Conservation (phyloP, 2,888 invertebrate genomes). For the Drosophila siamana region DNA sequence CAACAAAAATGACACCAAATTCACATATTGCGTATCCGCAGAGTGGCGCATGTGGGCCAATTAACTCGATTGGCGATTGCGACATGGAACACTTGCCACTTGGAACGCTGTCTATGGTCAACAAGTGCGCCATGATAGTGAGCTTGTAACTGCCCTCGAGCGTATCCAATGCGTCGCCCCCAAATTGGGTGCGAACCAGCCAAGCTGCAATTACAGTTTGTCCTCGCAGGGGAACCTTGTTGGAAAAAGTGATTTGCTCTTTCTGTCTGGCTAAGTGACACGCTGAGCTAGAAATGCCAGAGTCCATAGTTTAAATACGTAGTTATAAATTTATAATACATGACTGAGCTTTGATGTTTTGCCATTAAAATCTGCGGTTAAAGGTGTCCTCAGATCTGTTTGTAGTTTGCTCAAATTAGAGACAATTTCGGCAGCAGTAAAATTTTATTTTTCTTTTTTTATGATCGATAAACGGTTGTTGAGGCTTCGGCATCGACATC, state of each 20-base stretch:
- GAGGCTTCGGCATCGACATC: too few relatives aligned
- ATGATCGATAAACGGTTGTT: slow-evolving; percentile 25
- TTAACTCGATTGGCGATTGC: slow-evolving; percentile 54
- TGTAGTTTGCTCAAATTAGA: background rate
- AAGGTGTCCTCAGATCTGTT: background rate
- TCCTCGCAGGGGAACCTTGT: slow-evolving; percentile 34
- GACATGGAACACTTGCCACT: slow-evolving; percentile 33
- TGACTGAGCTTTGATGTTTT: slow-evolving; percentile 20
- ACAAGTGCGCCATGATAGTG: slow-evolving; percentile 76
- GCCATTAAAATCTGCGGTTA: background rate
- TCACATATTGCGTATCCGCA: slow-evolving; percentile 42
- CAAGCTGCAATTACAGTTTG: slow-evolving; percentile 14
- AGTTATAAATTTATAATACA: slow-evolving; percentile 7
- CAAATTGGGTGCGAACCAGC: slow-evolving; percentile 19
- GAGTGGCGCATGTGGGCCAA: slow-evolving; percentile 58
- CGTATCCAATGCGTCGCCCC: slow-evolving; percentile 9
- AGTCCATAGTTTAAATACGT: background rate
- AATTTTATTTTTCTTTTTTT: slow-evolving; percentile 9
- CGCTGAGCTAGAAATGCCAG: background rate
- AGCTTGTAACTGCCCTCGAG: slow-evolving; percentile 74
- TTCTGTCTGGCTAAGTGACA: slow-evolving; percentile 1
- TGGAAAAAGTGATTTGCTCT: slow-evolving; percentile 11
- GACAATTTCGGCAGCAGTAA: background rate
- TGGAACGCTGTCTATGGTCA: slow-evolving; percentile 31
- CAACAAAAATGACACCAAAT: slow-evolving; percentile 55